Percentiles rank a stretch among this genome's conserved stretches.
phyloP scores from a whole-genome alignment of 2,888 invertebrate species.

The Drosophila algonquin region DNA sequence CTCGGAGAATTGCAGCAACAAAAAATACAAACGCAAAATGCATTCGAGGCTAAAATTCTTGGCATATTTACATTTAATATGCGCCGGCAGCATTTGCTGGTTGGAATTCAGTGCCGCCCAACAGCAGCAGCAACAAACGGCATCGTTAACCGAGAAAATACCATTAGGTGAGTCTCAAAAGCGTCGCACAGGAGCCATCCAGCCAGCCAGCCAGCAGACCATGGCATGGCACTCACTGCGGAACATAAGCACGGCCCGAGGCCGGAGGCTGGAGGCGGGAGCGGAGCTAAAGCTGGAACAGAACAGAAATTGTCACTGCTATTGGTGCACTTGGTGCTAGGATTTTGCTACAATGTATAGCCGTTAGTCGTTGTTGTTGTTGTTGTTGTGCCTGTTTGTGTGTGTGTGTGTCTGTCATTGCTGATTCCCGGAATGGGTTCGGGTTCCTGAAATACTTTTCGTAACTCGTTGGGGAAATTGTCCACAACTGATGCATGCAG shows the following conservation, averaged over 20 bases:
- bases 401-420: conserved; percentile 24
- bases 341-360: conserved; percentile 62
- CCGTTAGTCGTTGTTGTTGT: conserved; percentile 17
- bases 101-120: conserved; percentile 75
- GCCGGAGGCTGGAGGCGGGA: not conserved
- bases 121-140: conserved; percentile 56
- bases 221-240: conserved; percentile 20
- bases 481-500: conserved; percentile 34
- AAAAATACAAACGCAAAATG: conserved; percentile 76
- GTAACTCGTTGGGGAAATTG: conserved; percentile 33
- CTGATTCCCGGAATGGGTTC: conserved; percentile 34
- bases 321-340: conserved; percentile 59
- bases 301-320: conserved; percentile 25
- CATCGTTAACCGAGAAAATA: conserved; percentile 84
- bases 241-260: not conserved
- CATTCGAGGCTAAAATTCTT: conserved; percentile 82
- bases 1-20: conserved; percentile 12
- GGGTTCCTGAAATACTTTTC: conserved; percentile 27
- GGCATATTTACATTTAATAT: conserved; percentile 82
- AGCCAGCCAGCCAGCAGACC: conserved; percentile 29
- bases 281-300: too few relatives aligned
- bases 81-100: conserved; percentile 78
- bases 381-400: conserved; percentile 27
- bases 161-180: conserved; percentile 83
- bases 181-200: conserved; percentile 29